These are phyloP conservation scores for Chanos chanos DNA, from an alignment of 2,797 vertebrate species.

Conservation along the genomic window DNA sequence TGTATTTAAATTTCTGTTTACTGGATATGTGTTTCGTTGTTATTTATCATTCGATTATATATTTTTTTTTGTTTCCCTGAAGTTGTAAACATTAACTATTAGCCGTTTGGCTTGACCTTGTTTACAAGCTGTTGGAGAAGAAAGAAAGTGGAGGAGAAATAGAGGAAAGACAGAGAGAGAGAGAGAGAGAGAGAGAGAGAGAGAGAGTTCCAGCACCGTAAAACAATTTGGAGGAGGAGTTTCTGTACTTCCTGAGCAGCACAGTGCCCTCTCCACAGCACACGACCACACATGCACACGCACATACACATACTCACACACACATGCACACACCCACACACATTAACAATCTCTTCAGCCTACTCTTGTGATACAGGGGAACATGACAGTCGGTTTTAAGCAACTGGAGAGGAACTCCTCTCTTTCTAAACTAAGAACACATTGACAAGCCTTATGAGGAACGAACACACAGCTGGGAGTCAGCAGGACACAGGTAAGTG, in stretches of 20 bases:
- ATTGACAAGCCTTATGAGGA: constrained; percentile 35
- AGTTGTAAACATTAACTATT: background rate
- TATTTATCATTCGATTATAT: background rate
- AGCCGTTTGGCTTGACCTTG: background rate
- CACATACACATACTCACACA: background rate
- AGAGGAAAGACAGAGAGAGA: constrained; percentile 5
- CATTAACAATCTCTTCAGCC: background rate
- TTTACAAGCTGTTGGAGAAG: background rate
- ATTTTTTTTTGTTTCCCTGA: background rate
- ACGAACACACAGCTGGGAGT: constrained; percentile 24
- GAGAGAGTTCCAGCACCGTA: too few relatives aligned
- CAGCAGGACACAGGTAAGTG: constrained; percentile 38
- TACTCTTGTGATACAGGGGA: background rate
- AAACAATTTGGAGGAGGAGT: constrained; percentile 44
- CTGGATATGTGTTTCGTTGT: background rate
- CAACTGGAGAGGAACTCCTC: background rate
- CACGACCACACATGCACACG: constrained; percentile 7
- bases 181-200: background rate
- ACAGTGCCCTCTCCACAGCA: background rate
- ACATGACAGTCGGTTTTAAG: constrained; percentile 13
- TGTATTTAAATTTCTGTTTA: background rate
- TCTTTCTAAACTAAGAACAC: background rate
- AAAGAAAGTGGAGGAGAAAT: constrained; percentile 5
- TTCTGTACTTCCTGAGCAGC: constrained; percentile 40
- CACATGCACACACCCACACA: constrained; percentile 1